Base-by-base conservation (phyloP, 2,888 invertebrate species). In the Erynnis tages region DNA sequence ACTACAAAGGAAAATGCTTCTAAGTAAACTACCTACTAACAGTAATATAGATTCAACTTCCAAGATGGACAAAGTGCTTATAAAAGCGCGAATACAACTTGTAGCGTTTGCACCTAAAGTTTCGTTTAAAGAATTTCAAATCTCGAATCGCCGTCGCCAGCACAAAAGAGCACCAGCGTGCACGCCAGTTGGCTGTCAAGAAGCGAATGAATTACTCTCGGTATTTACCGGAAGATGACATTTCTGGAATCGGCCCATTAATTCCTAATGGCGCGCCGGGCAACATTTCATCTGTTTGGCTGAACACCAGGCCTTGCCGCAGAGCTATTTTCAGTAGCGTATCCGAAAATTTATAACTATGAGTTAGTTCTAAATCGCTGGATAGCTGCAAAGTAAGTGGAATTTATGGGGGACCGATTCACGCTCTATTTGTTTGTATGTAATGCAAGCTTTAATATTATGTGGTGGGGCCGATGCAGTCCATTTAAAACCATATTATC, bases 221-320 rank as follows among this genome's bases (percentile, higher is more conserved):
- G 72, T 83, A 82, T 86, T 85, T 84, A 85, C 83, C 73, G 79
- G 79, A 82, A 85, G 82, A 85, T 84, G 87, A 83, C 87, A 85
- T 85, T 86, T 81, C 83, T 83, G 67, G 82, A 79, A 82, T 82
- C 86, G 86, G 82, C 72, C 84, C 87, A 86, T 87, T 87, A 82
- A 87, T 86, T 87, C 84, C 77, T 87, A 86, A 87, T 86, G 86
- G 85, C 78, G 73, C 85, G 78, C 73, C 76, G 63, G 73, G 79
- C 79, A 71, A 86, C 87, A 86, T 85, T 84, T 87, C 86, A 86
- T 87, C 82, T 85, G 82, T 85, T 87, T 85, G 87, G 83, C 84
- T 80, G 76, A 73, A 76, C 76, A 81, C 82, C 83, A 83, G 82
- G 64, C 44, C 73, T 71, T 61, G 69, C 82, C 80, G 73, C 82